A percentile compares a stretch with the other conserved stretches of the same genome.
phyloP scores from a whole-genome alignment of 1,140 invertebrate species.

The Drosophila paulistorum region DNA sequence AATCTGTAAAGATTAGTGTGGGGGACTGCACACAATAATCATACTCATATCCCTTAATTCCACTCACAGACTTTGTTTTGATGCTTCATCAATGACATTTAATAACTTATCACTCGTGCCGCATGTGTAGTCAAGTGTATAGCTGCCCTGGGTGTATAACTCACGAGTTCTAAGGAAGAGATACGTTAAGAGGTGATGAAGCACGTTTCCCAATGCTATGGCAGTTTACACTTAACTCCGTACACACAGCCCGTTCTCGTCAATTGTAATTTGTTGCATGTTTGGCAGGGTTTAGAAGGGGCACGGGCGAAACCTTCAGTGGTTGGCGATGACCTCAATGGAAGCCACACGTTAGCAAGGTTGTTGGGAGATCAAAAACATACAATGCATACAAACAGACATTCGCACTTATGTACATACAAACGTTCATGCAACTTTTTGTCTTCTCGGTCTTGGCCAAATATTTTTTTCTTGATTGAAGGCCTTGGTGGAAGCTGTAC shows the following conservation, averaged over 20 bases:
- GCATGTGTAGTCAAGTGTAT: conserved; percentile 76
- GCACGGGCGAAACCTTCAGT: conserved; percentile 64
- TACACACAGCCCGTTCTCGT: conserved; percentile 36
- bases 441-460: conserved; percentile 79
- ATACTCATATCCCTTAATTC: conserved; percentile 29
- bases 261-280: conserved; percentile 72
- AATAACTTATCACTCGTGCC: conserved; percentile 62
- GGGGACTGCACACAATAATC: too few relatives aligned
- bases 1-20: too few relatives aligned
- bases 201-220: conserved; percentile 51
- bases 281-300: conserved; percentile 39
- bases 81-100: background rate
- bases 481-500: conserved; percentile 48
- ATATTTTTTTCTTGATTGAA: conserved; percentile 50
- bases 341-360: conserved; percentile 72
- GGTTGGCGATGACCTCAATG: conserved; percentile 77
- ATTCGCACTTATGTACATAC: background rate
- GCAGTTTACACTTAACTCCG: conserved; percentile 27
- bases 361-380: conserved; percentile 30
- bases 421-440: conserved; percentile 28
- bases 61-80: conserved; percentile 53
- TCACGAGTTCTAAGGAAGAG: conserved; percentile 25
- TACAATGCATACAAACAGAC: conserved; percentile 8
- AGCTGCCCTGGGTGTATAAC: conserved; percentile 31
- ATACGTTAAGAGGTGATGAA: conserved; percentile 6